These are phyloP conservation scores for Clarias magur DNA, from an alignment of 2,113 vertebrate genomes.

Conservation along the genomic window DNA sequence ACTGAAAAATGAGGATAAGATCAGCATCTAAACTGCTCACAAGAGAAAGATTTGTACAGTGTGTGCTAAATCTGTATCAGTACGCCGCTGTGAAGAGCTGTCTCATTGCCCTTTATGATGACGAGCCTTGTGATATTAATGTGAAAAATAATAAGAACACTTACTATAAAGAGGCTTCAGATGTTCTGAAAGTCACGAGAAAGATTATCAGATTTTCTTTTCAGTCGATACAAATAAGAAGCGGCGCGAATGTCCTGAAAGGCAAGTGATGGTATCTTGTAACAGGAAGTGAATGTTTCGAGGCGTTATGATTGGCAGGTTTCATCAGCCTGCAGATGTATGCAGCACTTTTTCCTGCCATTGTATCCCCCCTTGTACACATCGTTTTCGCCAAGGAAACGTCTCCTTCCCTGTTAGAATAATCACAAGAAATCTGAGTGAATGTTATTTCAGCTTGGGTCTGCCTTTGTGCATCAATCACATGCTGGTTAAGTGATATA, in stretches of 20 bases:
- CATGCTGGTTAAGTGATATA: slow-evolving; percentile 20
- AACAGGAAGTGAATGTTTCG: slow-evolving; percentile 44
- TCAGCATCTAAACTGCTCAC: neutral
- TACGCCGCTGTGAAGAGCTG: too few relatives aligned
- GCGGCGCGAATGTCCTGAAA: neutral
- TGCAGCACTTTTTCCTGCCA: slow-evolving; percentile 3
- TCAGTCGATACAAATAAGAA: neutral
- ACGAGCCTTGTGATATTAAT: neutral
- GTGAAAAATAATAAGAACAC: neutral
- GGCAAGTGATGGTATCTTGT: slow-evolving; percentile 1
- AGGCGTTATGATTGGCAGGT: slow-evolving; percentile 15
- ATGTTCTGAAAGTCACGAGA: neutral
- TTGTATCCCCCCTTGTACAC: neutral
- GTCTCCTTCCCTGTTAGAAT: neutral
- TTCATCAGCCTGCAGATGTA: neutral
- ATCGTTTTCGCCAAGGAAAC: neutral
- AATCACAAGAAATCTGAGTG: neutral
- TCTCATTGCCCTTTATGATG: neutral
- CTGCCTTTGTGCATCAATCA: slow-evolving; percentile 31
- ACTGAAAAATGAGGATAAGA: neutral
- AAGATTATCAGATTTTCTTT: neutral
- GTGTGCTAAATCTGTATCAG: neutral
- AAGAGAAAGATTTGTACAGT: neutral
- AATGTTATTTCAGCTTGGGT: neutral
- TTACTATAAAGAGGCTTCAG: neutral